Percentiles rank a stretch among this genome's conserved stretches.
Conservation (phyloP, 2,797 vertebrate genomes). For the Molothrus ater region DNA sequence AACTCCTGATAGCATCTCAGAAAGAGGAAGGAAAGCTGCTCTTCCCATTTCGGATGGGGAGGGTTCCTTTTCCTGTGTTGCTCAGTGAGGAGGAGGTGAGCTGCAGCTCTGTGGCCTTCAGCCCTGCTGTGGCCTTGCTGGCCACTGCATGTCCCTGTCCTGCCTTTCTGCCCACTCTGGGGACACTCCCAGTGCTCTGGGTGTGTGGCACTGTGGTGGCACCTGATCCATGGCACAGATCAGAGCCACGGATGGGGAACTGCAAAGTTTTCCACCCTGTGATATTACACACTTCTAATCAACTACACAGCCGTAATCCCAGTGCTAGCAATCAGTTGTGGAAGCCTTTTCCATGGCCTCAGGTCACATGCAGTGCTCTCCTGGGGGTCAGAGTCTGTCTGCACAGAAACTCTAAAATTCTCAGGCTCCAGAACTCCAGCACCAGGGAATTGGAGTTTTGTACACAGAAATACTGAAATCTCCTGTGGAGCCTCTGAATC, state of each 20-base stretch:
- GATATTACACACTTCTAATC: not conserved
- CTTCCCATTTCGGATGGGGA: conserved; percentile 34
- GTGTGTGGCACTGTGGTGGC: not conserved
- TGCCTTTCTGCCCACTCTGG: not conserved
- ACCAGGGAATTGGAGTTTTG: not conserved
- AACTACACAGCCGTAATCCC: not conserved
- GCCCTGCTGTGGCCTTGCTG: not conserved
- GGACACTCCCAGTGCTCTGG: not conserved
- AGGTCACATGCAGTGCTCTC: not conserved
- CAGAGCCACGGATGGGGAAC: rapidly evolving
- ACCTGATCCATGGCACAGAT: not conserved
- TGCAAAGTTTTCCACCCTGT: not conserved
- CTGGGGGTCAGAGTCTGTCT: not conserved
- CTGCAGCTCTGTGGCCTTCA: not conserved
- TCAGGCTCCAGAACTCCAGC: not conserved
- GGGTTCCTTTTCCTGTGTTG: conserved; percentile 63
- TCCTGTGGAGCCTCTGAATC: not conserved
- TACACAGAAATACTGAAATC: not conserved
- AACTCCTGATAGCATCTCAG: conserved; percentile 61
- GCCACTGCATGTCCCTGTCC: rapidly evolving
- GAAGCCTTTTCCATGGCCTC: not conserved
- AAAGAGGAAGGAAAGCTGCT: conserved; percentile 66
- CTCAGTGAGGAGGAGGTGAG: not conserved
- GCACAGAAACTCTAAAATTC: not conserved
- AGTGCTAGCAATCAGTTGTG: not conserved